Base-by-base conservation (phyloP, 2,113 vertebrate species). In the Pycnonotus jocosus region DNA sequence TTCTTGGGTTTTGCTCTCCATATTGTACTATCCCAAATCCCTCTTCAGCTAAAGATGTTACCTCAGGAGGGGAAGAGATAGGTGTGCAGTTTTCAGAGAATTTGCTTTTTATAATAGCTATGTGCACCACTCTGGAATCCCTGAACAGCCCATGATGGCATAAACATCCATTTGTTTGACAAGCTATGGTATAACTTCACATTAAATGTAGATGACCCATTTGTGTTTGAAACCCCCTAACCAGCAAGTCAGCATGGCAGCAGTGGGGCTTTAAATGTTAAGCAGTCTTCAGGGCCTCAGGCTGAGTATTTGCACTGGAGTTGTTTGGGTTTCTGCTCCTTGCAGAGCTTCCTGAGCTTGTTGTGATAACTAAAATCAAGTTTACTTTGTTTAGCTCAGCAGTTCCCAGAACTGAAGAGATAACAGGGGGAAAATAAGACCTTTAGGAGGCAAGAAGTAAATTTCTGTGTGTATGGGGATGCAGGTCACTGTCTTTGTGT, bases 341-440 rank as follows among this genome's bases (percentile, higher is more conserved):
- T 92, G 60, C 95, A 98, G 97, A 98, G 97, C 92, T 97, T 98
- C 94, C 98, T 98, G 98, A 98, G 97, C 97, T 97, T 78, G 81
- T 96, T 97, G 96, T 97, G 98, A 98, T 98, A 98, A 98, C 98
- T 98, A 97, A 98, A 98, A 97, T 96, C 96, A 98, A 98, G 87
- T 97, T 98, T 97, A 97, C 98, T 98, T 97, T 97, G 95, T 98
- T 98, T 98, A 98, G 98, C 97, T 98, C 98, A 97, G 97, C 97
- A 95, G 96, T 97, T 98, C 96, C 97, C 97, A 98, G 97, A 95
- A 97, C 98, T 95, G 95, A 96, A 97, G 97, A 97, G 97, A 98
- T 98, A 98, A 98, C n/a, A 54, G 71, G 68, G 17, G 38, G 6
- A 22, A 87, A 88, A 76, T 81, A 95, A 92, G 69, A 95, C 92